Evolutionary conservation across 1,140 invertebrate species (phyloP), one percentile per base, ranked within the genome.

Genomic region (Pseudoatta argentina): DNA sequence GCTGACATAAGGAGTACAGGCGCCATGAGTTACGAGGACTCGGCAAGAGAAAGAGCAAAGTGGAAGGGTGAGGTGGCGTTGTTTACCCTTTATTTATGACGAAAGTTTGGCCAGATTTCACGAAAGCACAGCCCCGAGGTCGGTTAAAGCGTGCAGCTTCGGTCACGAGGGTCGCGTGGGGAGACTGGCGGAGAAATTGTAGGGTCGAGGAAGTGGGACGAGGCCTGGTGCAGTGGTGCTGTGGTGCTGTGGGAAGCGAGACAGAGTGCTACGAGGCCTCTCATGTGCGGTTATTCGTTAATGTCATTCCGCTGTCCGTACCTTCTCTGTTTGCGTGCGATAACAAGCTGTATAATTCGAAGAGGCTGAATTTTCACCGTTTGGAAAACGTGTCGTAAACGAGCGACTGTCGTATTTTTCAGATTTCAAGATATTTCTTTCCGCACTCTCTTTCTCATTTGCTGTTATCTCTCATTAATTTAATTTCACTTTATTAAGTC

Each of bases 61-160:
- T 51, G 83, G 57, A 73, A 71, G 83, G 44, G 39, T 51, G 82
- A 73, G 64, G 59, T 72, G 64, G 82, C 93, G 91, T 94, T 94
- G 94, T 94, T 94, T 94, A 93, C 93, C 93, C 93, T 93, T 94
- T 94, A 94, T 94, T 94, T 94, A 94, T 94, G 93, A 94, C 92
- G 86, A 94, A 94, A 94, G 94, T 94, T 94, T 93, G 91, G 88
- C 90, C 90, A 93, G 94, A 94, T 94, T 94, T 94, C 91, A 91
- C 91, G 92, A 93, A 93, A 90, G 91, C 89, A 90, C 89, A 90
- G 83, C 83, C 91, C 85, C 76, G 86, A 85, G 81, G 86, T 89
- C 88, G 87, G 91, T 90, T 92, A 91, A 92, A 90, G 89, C 87
- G 90, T 73, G 87, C 86, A 75, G 90, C 59, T 78, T 83, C 79